These are phyloP conservation scores for Torymus tubicola DNA, from an alignment of 2,888 invertebrate genomes.

Conservation along the genomic window DNA sequence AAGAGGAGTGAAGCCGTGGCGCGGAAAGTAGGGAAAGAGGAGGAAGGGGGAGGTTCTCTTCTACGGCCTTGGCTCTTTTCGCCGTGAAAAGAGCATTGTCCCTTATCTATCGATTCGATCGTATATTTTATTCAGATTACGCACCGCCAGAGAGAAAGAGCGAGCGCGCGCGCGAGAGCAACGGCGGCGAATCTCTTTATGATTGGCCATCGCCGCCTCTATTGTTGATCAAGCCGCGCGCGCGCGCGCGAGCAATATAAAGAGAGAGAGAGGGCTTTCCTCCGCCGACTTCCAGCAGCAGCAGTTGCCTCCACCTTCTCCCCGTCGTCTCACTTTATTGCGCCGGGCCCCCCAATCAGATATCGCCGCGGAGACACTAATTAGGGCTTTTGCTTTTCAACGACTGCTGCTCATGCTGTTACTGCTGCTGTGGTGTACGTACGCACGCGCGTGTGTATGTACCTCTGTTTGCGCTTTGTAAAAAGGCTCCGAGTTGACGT, in stretches of 20 bases:
- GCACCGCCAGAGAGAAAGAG: constrained; percentile 41
- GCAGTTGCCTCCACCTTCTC: neutral
- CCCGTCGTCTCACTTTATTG: constrained; percentile 53
- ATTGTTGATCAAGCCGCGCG: constrained; percentile 60
- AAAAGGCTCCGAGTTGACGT: constrained; percentile 38
- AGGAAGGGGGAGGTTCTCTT: constrained; percentile 4
- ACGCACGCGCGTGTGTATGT: constrained; percentile 20
- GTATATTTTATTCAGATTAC: constrained; percentile 76
- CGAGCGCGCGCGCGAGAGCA: constrained; percentile 60
- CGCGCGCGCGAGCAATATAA: neutral
- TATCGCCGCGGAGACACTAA: constrained; percentile 58
- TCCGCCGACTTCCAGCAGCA: constrained; percentile 22
- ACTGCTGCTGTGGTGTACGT: neutral
- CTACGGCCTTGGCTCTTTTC: constrained; percentile 57
- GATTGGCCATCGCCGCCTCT: constrained; percentile 73
- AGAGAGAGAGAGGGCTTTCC: constrained; percentile 10
- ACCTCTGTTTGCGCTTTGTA: constrained; percentile 45
- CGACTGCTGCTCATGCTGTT: constrained; percentile 43
- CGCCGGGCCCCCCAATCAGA: constrained; percentile 56
- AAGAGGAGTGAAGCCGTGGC: constrained; percentile 34
- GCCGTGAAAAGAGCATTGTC: constrained; percentile 76
- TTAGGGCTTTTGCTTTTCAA: constrained; percentile 58
- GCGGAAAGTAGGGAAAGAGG: constrained; percentile 31
- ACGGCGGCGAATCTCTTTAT: constrained; percentile 73
- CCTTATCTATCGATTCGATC: constrained; percentile 76